Base-by-base conservation (phyloP, 2,113 vertebrate genomes). In the Illadopsis cleaveri region DNA sequence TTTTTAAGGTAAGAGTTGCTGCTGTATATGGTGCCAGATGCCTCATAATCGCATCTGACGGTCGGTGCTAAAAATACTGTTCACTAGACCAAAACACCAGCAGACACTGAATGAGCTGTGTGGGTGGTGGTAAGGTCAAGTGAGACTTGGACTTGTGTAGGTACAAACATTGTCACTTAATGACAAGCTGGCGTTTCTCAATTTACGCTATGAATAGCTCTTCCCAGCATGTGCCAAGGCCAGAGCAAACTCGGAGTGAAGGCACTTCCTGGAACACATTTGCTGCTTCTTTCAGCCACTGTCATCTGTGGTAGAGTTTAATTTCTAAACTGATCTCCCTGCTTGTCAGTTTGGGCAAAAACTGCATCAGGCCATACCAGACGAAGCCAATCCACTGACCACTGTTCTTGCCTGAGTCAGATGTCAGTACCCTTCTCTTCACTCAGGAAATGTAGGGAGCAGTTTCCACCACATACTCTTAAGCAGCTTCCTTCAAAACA, bases 41-140 rank as follows among this genome's bases (percentile, higher is more conserved):
- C 58, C 58, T 90, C 37, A 57, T 61, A 44, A 60, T 70, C 3
- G 0, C 57, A 51, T 66, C 31, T 89, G 66, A 79, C 0, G 0
- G 44, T 16, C n/a, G 53, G 5, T 85, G 70, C 81, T 96, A 89
- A 94, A 95, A 89, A 87, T 94, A 90, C 47, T 15, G 58, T 50
- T 82, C 54, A 50, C 84, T 42, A 72, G 64, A 93, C 44, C 81
- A 72, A 56, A 89, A 91, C 47, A 78, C 9, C 58, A 87, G 60
- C 54, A 90, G 50, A 22, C 23, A 22, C n/a, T 66, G 87, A 94
- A 58, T 80, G 86, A 92, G 69, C 60, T 69, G 66, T 1, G 10
- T 86, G 85, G 58, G 57, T 70, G 85, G 68, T 10, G 2, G 27
- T 21, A 33, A 81, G n/a, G 86, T 87, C 82, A 83, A 72, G 60